phyloP scores from a whole-genome alignment of 1,140 invertebrate genomes.

The Nymphalis io region DNA sequence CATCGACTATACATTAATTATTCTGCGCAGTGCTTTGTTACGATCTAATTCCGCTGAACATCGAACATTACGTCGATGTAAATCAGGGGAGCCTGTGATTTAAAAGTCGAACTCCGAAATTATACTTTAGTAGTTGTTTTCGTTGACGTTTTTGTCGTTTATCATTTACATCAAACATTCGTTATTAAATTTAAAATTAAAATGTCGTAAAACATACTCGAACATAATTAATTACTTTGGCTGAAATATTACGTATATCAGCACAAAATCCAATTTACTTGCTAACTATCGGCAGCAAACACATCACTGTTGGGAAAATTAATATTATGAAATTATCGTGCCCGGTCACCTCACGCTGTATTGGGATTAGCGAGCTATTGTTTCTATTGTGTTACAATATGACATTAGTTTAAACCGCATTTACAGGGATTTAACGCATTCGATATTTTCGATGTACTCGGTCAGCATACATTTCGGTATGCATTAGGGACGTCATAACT shows the following conservation, averaged over 20 bases:
- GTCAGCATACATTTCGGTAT: slow-evolving; percentile 29
- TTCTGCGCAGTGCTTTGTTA: slow-evolving; percentile 23
- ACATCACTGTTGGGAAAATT: slow-evolving; percentile 60
- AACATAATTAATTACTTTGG: slow-evolving; percentile 70
- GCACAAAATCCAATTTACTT: slow-evolving; percentile 73
- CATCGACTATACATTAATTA: slow-evolving; percentile 32
- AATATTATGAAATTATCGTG: slow-evolving; percentile 71
- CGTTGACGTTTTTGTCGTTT: slow-evolving; percentile 26
- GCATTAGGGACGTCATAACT: slow-evolving; percentile 29
- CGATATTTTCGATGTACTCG: slow-evolving; percentile 28
- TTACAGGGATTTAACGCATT: slow-evolving; percentile 35
- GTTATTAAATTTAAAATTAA: slow-evolving; percentile 56
- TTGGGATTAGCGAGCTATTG: slow-evolving; percentile 56
- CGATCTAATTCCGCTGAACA: slow-evolving; percentile 25
- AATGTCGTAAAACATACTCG: slow-evolving; percentile 51
- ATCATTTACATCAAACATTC: slow-evolving; percentile 42
- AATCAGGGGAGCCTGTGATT: background rate
- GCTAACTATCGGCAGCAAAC: slow-evolving; percentile 63
- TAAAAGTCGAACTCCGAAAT: background rate
- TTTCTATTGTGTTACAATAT: slow-evolving; percentile 45
- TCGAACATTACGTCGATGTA: slow-evolving; percentile 12
- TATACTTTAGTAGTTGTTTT: slow-evolving; percentile 1
- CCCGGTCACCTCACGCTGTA: slow-evolving; percentile 52
- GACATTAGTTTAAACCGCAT: slow-evolving; percentile 39
- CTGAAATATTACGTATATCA: slow-evolving; percentile 66